Conservation (phyloP, 2,797 vertebrate species). For the Tamandua tetradactyla region DNA sequence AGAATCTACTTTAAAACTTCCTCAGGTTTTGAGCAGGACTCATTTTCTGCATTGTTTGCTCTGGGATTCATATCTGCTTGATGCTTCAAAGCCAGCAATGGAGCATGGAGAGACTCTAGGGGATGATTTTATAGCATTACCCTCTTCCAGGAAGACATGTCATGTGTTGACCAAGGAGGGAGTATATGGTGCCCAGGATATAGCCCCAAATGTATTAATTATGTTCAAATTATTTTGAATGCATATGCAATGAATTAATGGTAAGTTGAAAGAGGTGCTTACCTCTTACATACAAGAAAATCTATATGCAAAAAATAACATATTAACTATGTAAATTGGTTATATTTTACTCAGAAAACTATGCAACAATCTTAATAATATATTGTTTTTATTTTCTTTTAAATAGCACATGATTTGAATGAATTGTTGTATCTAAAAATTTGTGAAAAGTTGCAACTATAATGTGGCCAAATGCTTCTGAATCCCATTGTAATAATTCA, state of each 20-base stretch:
- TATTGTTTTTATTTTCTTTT: not conserved
- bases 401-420: slow-evolving; percentile 10
- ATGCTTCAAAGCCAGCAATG: not conserved
- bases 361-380: not conserved
- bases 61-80: not conserved
- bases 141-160: not conserved
- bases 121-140: not conserved
- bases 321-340: not conserved
- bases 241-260: not conserved
- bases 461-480: not conserved
- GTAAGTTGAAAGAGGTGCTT: too few relatives aligned
- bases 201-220: not conserved
- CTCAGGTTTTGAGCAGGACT: not conserved
- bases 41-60: not conserved
- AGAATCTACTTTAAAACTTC: not conserved
- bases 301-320: not conserved
- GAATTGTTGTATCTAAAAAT: not conserved
- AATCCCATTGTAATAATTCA: not conserved
- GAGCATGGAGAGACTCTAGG: not conserved
- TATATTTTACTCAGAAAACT: not conserved
- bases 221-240: not conserved
- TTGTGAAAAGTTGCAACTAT: not conserved
- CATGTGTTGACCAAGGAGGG: not conserved
- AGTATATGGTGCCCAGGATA: not conserved
- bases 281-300: not conserved